Base-by-base conservation (phyloP, 2,888 invertebrate species). In the Aspidiotus destructor region DNA sequence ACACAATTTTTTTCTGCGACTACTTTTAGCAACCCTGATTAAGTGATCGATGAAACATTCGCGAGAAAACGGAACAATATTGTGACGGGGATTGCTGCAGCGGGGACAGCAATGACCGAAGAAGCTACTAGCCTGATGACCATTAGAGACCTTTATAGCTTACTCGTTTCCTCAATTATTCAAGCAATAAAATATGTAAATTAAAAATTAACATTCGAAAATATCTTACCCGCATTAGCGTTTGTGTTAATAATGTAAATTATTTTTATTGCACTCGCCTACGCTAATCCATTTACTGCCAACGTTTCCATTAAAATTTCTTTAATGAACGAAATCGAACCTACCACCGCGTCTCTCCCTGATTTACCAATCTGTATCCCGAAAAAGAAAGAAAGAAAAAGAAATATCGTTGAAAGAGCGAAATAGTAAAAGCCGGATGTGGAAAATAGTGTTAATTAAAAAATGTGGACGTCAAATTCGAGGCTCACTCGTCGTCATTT, bases 141-240 rank as follows among this genome's bases (percentile, higher is more conserved):
- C 16, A 54, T 54, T 53, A 64, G 55, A 41, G 64, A 64, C 57
- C 64, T 64, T 64, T 64, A 64, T 64, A 64, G 64, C 64, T 64
- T 64, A 64, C 64, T 64, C 64, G 64, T 64, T 64, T 64, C 55
- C 64, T 64, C 64, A 55, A 64, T 64, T 64, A 64, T 64, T 64
- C 64, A 55, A 57, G 64, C 53, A 64, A 64, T 64, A 64, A 64
- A 64, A 64, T 64, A 64, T 64, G 64, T 64, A 64, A 64, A 64
- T 64, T 64, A 64, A 64, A 64, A 64, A 64, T 64, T 64, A 64
- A 64, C 64, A 64, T 64, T 64, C 64, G 64, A 64, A 64, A 64
- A 64, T 64, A 64, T 64, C 64, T 64, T 64, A 64, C 55, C 55
- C 64, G 64, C 64, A 64, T 64, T 64, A 64, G 64, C 42, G 64